A percentile compares a stretch with the other conserved stretches of the same genome.
phyloP scores from a whole-genome alignment of 2,797 vertebrate genomes.

The Cyclura pinguis region DNA sequence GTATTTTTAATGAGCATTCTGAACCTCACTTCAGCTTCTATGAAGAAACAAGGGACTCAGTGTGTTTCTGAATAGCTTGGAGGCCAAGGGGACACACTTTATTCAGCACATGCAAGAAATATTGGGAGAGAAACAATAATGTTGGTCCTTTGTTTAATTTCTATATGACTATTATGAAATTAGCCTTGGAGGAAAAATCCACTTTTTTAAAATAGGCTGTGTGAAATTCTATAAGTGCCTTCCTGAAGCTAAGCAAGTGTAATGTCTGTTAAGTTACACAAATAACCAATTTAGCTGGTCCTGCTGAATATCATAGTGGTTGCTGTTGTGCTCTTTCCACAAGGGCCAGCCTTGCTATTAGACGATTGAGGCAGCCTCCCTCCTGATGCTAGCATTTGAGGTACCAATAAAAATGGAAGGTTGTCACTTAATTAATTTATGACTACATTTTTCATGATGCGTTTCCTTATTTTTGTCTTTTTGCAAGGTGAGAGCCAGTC shows the following conservation, averaged over 20 bases:
- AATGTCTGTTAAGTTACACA: neutral
- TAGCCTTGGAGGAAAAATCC: slow-evolving; percentile 4
- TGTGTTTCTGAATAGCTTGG: slow-evolving; percentile 62
- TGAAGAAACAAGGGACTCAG: slow-evolving; percentile 78
- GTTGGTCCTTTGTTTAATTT: slow-evolving; percentile 58
- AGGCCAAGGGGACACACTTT: slow-evolving; percentile 64
- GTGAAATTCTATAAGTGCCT: slow-evolving; percentile 14
- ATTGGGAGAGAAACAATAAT: slow-evolving; percentile 45
- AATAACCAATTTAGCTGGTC: neutral
- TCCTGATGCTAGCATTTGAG: neutral
- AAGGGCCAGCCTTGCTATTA: neutral
- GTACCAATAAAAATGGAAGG: neutral
- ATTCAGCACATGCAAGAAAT: slow-evolving; percentile 64
- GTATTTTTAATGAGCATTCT: slow-evolving; percentile 77
- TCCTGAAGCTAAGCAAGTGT: slow-evolving; percentile 4
- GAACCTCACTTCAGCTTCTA: slow-evolving; percentile 62
- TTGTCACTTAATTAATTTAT: neutral
- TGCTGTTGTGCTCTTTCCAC: neutral
- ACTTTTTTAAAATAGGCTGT: slow-evolving; percentile 59
- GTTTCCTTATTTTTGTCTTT: neutral
- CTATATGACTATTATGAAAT: slow-evolving; percentile 45
- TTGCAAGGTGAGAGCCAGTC: neutral
- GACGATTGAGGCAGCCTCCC: neutral
- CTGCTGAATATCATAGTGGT: neutral
- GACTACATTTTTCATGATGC: neutral